Base-by-base conservation (phyloP, 2,797 vertebrate genomes). In the Urophycis tenuis region DNA sequence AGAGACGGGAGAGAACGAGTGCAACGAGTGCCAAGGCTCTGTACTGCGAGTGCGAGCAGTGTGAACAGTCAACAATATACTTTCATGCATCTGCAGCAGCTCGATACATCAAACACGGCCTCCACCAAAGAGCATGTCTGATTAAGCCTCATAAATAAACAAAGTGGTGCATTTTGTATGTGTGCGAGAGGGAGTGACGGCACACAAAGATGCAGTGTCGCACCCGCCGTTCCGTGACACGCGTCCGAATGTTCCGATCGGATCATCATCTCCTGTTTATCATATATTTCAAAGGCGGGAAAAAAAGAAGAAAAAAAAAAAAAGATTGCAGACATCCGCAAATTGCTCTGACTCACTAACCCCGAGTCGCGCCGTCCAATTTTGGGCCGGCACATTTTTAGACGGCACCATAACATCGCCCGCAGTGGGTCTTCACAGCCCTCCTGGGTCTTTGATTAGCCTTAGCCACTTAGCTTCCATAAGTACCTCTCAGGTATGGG, bases 391-490 rank as follows among this genome's bases (percentile, higher is more conserved):
- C 73, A 33, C 35, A 17, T 85, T 88, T 85, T 75, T 49, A 74
- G 78, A 67, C 41, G 41, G 67, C 81, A n/a, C 60, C n/a, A 64
- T 25, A 64, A 85, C 74, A 85, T 86, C 80, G 81, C 83, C 73
- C 34, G 69, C 77, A 71, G 73, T 8, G 45, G 71, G 74, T 80
- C 84, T 88, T 78, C 64, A 81, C 78, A 81, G 81, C 84, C 22
- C 81, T 86, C 83, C 82, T 74, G 74, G 75, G 76, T 74, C 78
- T 86, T 81, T 87, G 81, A 89, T 89, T 85, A 86, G 81, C 81
- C 84, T 87, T 90, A 85, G 81, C 83, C 86, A 89, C 86, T 88
- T 84, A 78, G 80, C 83, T 84, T 81, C 39, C 73, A 70, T 17
- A 33, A 87, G 80, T 80, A 84, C 64, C 88, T 87, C 83, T 85